Base-by-base conservation (phyloP, 1,140 invertebrate species). In the Popillia japonica region DNA sequence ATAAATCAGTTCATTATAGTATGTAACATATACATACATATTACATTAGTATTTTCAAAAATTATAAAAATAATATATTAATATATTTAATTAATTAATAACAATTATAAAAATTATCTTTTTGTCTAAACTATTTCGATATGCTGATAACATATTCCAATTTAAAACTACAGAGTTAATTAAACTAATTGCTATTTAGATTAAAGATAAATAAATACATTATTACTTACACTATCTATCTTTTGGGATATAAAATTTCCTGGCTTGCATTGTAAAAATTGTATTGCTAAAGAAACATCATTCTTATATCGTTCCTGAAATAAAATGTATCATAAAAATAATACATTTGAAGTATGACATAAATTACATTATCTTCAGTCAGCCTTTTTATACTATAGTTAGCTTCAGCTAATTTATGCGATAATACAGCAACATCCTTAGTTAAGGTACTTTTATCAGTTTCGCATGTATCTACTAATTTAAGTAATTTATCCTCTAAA, bases 231-330 rank as follows among this genome's bases (percentile, higher is more conserved):
- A 84, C 94, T 92, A 86, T 96, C 95, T 85, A 96, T 92, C 88
- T 95, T 96, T 84, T 97, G 96, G 72, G 96, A 92, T 77, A 98
- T 93, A 91, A 98, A 98, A 88, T 96, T 96, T 76, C 95, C 95
- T 80, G 97, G 96, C 87, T 98, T 98, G 87, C 96, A 98, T 85
- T 98, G 97, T 27, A 99, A 88, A 80, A 98, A 89, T 88, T 98
- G 96, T 81, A 98, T 96, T 73, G 96, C 96, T 86, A 98, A 88
- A 87, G 95, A 96, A 83, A 98, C 96, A 87, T 99, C 97, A 87
- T 94, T 96, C 88, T 96, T 94, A 87, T 97, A 98, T 82, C 95
- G 92, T 85, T 98, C 96, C 96, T 98, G 89, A 40, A 90, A 90
- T 85, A 85, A 82, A 85, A 83, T 82, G 80, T 68, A 44, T 17